A percentile compares a stretch with the other conserved stretches of the same genome.
Conservation (phyloP, 1,140 invertebrate species). For the Heliconius eleuchia region DNA sequence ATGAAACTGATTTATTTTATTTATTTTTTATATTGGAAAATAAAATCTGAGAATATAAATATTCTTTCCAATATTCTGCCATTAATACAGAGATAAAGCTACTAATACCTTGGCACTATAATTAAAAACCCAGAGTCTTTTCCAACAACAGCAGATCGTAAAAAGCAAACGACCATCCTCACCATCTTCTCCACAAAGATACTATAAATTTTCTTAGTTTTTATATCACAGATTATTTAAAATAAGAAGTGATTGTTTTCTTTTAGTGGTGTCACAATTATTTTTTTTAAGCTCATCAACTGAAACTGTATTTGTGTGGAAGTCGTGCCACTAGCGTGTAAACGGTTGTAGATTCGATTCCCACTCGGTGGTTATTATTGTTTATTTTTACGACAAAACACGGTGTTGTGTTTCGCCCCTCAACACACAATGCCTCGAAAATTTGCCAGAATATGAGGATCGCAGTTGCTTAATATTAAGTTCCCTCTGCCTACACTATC, state of each 20-base stretch:
- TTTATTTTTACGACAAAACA: too few species aligned
- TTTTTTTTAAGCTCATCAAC: not conserved
- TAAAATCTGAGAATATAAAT: too few species aligned
- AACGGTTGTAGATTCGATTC: too few species aligned
- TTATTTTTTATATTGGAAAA: too few species aligned
- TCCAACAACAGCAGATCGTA: constrained; percentile 13
- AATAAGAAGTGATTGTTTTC: not conserved
- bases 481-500: not conserved
- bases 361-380: too few species aligned
- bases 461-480: not conserved
- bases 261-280: not conserved
- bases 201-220: constrained; percentile 15
- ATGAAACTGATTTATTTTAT: too few species aligned
- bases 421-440: too few species aligned
- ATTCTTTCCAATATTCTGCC: not conserved
- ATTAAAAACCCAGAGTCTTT: constrained; percentile 1
- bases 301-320: too few species aligned
- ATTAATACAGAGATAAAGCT: not conserved
- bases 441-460: too few species aligned
- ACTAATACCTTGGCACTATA: not conserved
- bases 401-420: too few species aligned
- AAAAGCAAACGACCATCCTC: constrained; percentile 7
- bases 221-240: not conserved
- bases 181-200: not conserved
- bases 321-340: too few species aligned